Base-by-base conservation (phyloP, 2,888 invertebrate genomes). In the Drosophila kambysellisi region DNA sequence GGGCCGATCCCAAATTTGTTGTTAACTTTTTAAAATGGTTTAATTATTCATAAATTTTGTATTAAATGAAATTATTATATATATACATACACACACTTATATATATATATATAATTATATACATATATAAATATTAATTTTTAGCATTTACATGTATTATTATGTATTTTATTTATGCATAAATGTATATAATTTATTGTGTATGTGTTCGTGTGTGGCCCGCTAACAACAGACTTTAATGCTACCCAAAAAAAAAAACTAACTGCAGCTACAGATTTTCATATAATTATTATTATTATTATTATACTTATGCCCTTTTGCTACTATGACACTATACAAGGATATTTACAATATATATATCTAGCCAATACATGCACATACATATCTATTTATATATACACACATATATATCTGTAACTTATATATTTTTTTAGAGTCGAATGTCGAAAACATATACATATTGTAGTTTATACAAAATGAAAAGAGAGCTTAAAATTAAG, bases 21-120 rank as follows among this genome's bases (percentile, higher is more conserved):
- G 82, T 83, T 83, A 79, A 74, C 87, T 83, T 87, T 87, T 87
- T 83, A 87, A 80, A 85, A 83, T 74, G 81, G 74, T 82, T 82
- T 76, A 82, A 76, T 79, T 83, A 87, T 83, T 83, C 79, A 72
- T 71, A 74, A 79, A 75, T 58, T 68, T 74, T 83, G 73, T 81
- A 87, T 87, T 87, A 69, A 87, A 83, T 79, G 84, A 74, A 87
- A 87, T 83, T 79, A 83, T 76, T 83, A 78, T 54, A 46, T 46
- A 46, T 46, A 46, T 46, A 46, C 15, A 25, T 7, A 7, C 15
- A 46, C 25, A 25, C 25, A 25, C 20, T 25, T 37, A 37, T 37
- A 37, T 1, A 25, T 46, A 41, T 39, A 41, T 52, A 25, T 25
- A 25, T 25, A 25, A 25, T 25, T 25, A 25, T 25, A 25, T 25